Evolutionary conservation across 1,140 invertebrate species (phyloP).

Genomic region (Lepidostoma basale): DNA sequence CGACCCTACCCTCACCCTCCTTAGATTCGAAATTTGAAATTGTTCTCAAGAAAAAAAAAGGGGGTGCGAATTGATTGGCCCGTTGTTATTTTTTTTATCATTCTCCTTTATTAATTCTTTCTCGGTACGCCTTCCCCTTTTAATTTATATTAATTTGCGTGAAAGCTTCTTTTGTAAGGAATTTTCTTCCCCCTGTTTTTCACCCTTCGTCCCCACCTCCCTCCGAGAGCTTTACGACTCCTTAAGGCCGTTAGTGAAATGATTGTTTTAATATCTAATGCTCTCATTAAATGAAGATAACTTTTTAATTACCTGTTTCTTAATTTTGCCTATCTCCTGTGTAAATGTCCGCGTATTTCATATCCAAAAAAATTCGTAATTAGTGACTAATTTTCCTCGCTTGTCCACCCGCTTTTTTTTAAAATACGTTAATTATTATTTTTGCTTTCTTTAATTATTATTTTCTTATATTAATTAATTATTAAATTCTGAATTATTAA

Average conservation of each 20-base stretch:
- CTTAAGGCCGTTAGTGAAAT: constrained; percentile 1
- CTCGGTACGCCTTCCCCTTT: constrained; percentile 29
- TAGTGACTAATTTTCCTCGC: too few relatives aligned
- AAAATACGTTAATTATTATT: too few relatives aligned
- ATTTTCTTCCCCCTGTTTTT: background rate
- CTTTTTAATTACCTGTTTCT: constrained; percentile 14
- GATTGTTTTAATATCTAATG: constrained; percentile 19
- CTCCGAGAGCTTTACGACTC: background rate
- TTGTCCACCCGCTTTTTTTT: too few relatives aligned
- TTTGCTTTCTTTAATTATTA: too few relatives aligned
- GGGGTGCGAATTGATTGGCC: constrained; percentile 21
- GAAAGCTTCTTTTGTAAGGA: constrained; percentile 38
- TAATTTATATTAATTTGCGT: constrained; percentile 44
- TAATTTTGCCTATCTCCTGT: constrained; percentile 7
- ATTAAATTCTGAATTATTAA: too few relatives aligned
- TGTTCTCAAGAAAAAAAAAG: constrained; percentile 16
- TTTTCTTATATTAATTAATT: too few relatives aligned
- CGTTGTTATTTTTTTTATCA: constrained; percentile 39
- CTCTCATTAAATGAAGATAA: constrained; percentile 16
- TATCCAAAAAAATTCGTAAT: too few relatives aligned
- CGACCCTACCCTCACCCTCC: background rate
- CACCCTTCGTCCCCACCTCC: background rate
- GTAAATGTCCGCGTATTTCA: too few relatives aligned
- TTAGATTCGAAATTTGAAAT: constrained; percentile 41
- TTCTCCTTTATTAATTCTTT: constrained; percentile 40